phyloP scores from a whole-genome alignment of 2,113 vertebrate genomes.

The Ctenomys sociabilis region DNA sequence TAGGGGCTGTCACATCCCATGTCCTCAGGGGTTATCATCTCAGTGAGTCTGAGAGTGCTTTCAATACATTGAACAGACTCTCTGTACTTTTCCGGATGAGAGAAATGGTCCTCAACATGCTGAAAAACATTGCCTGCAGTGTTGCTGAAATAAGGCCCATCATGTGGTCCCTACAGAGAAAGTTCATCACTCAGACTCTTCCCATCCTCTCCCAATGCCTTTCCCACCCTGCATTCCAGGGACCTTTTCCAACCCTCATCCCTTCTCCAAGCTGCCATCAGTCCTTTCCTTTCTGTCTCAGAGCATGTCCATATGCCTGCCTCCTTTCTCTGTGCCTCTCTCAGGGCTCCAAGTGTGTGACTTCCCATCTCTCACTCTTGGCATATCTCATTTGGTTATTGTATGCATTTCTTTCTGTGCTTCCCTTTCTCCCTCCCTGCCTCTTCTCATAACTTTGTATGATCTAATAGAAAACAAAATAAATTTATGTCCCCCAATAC shows the following conservation, averaged over 20 bases:
- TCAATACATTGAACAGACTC: background rate
- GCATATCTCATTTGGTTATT: background rate
- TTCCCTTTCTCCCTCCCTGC: background rate
- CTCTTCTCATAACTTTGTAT: background rate
- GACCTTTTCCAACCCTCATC: background rate
- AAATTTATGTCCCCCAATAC: background rate
- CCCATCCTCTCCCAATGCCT: background rate
- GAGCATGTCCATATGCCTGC: background rate
- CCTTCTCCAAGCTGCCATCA: background rate
- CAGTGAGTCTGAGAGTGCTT: constrained; percentile 4
- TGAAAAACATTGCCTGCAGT: background rate
- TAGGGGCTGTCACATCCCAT: background rate
- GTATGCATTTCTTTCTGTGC: background rate
- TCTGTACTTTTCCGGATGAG: background rate
- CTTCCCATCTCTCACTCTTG: background rate
- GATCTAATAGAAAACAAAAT: constrained; percentile 25
- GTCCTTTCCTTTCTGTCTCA: background rate
- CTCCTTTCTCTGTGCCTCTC: background rate
- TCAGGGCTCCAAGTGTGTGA: background rate
- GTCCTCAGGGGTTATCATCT: background rate
- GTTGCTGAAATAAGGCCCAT: background rate
- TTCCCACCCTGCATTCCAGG: background rate
- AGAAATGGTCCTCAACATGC: background rate
- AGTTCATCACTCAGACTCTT: background rate
- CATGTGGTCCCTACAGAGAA: background rate